Evolutionary conservation across 1,140 invertebrate species (phyloP), one percentile per base, ranked within the genome.

Genomic region (Orchesella cincta): DNA sequence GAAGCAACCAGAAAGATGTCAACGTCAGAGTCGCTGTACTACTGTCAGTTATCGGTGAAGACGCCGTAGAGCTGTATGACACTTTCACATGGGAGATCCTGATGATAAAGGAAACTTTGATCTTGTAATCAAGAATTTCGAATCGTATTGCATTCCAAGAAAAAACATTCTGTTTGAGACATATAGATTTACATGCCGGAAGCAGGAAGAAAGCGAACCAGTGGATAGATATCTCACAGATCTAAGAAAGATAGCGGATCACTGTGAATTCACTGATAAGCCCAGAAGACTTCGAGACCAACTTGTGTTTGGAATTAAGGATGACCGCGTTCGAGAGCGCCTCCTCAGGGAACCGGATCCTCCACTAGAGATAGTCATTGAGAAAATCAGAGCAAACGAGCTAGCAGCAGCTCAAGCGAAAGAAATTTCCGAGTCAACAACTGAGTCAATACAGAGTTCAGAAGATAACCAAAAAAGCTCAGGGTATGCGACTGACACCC

Each of bases 121-220:
- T 20, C 8, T 46, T 8, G 72, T 73, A 16, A 18, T 73, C 31
- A 39, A 73, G 18, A 14, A 39, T 8, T 73, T 73, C 23, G 72
- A 73, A 73, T 14, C 46, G 1, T 73, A 73, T 35, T 73, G 72
- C 72, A 46, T 16, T 73, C 72, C 72, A n/a, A n/a, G n/a, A n/a
- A n/a, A n/a, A n/a, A n/a, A n/a, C n/a, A 14, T 73, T 5, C 36
- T 73, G 23, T 52, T 73, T 28, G 72, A 73, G 36, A 73, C 72
- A 14, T 73, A 36, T 12, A 39, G 16, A 18, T 73, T 36, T 26
- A 26, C 33, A 39, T 73, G 33, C 31, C 31, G 72, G 36, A 39
- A 28, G 23, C 72, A 73, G 72, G 72, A 73, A 39, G 34, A 26
- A 1, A 28, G 46, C 12, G 72, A 73, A 35, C 2, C 5, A 14